Conservation (phyloP, 1,140 invertebrate genomes). For the Temnothorax longispinosus region DNA sequence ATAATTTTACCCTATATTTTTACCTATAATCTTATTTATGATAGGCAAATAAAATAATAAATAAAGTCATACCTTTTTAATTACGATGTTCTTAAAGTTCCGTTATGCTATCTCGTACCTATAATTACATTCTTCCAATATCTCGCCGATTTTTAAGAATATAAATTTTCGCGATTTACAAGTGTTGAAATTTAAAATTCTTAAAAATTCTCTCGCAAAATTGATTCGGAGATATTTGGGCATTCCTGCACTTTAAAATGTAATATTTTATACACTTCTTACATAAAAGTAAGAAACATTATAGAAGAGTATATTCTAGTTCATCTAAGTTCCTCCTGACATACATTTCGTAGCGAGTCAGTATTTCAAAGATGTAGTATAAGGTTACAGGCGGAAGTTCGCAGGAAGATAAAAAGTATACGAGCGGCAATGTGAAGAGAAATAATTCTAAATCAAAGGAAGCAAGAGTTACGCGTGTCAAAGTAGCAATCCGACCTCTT, state of each 20-base stretch:
- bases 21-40: not conserved
- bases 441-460: constrained; percentile 69
- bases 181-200: not conserved
- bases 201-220: not conserved
- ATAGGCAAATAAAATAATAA: not conserved
- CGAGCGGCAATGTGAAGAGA: constrained; percentile 25
- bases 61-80: not conserved
- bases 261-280: constrained; percentile 4
- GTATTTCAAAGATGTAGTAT: constrained; percentile 24
- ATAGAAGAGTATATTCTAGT: not conserved
- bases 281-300: not conserved
- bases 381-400: constrained; percentile 29
- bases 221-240: not conserved
- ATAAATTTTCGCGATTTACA: not conserved
- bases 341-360: constrained; percentile 4
- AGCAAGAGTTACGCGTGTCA: constrained; percentile 49
- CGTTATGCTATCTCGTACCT: not conserved
- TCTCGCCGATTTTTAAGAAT: not conserved
- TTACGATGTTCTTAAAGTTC: not conserved
- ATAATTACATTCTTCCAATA: not conserved
- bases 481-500: constrained; percentile 8
- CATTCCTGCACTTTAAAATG: not conserved
- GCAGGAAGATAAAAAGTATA: constrained; percentile 35
- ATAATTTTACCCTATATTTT: not conserved
- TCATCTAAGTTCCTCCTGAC: not conserved